These are phyloP conservation scores for Pseudorectes ferrugineus DNA, from an alignment of 2,113 vertebrate species.

Conservation along the genomic window DNA sequence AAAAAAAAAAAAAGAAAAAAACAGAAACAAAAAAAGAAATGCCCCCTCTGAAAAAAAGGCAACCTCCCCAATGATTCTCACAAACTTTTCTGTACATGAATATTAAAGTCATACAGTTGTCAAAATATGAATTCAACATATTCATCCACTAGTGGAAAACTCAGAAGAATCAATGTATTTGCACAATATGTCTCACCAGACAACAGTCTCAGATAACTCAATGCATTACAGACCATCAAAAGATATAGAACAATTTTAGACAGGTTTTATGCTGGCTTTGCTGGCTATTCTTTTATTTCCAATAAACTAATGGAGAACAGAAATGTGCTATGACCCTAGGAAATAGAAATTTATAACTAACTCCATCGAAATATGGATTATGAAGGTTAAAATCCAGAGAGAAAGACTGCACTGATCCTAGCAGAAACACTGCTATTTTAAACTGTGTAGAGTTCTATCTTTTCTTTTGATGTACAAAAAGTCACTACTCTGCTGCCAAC, in stretches of 20 bases:
- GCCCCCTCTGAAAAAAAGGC: fast-evolving
- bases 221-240: neutral
- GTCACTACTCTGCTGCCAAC: neutral
- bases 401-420: neutral
- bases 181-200: neutral
- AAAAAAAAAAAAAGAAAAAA: neutral
- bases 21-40: fast-evolving
- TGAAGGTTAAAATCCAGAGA: neutral
- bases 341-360: neutral
- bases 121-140: neutral
- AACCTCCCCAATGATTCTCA: fast-evolving
- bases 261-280: neutral
- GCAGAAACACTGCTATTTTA: neutral
- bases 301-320: neutral
- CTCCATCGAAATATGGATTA: neutral
- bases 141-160: neutral
- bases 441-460: neutral
- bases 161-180: neutral
- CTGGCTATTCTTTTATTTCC: neutral
- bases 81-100: neutral
- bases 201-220: neutral
- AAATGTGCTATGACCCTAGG: neutral
- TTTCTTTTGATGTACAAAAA: neutral
- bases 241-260: neutral
- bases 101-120: neutral